Conservation (phyloP, 2,113 vertebrate genomes). For the Melanerpes formicivorus region DNA sequence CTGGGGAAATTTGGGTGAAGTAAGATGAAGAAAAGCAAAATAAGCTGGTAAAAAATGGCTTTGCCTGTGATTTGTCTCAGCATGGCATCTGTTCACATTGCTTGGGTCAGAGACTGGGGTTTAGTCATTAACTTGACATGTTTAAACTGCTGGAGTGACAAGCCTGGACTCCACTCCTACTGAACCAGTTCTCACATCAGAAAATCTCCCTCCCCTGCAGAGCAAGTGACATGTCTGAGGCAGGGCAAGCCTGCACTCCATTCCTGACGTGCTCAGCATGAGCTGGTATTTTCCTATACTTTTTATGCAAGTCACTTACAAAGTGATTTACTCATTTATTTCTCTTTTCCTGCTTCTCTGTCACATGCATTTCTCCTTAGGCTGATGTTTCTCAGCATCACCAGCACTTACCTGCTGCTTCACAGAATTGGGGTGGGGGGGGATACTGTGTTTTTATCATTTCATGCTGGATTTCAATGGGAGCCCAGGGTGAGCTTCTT, state of each 20-base stretch:
- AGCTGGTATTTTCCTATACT: neutral
- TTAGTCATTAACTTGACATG: neutral
- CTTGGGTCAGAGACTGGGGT: neutral
- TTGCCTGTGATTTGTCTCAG: neutral
- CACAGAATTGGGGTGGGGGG: neutral
- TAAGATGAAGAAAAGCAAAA: neutral
- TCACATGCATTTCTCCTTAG: neutral
- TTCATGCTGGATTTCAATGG: neutral
- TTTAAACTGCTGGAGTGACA: neutral
- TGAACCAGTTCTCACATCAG: constrained; percentile 18
- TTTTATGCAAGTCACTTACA: neutral
- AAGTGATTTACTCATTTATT: neutral
- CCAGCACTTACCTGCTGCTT: neutral
- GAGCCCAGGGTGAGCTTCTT: neutral
- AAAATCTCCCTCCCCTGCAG: neutral
- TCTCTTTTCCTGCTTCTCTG: neutral
- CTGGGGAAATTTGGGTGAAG: neutral
- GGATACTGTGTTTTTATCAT: neutral
- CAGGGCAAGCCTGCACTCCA: neutral
- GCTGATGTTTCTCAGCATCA: neutral
- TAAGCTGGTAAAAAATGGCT: neutral
- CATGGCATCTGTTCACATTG: neutral
- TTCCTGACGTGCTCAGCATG: neutral
- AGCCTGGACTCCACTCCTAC: neutral
- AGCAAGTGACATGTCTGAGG: fast-evolving